Base-by-base conservation (phyloP, 2,888 invertebrate species). In the Syritta pipiens region DNA sequence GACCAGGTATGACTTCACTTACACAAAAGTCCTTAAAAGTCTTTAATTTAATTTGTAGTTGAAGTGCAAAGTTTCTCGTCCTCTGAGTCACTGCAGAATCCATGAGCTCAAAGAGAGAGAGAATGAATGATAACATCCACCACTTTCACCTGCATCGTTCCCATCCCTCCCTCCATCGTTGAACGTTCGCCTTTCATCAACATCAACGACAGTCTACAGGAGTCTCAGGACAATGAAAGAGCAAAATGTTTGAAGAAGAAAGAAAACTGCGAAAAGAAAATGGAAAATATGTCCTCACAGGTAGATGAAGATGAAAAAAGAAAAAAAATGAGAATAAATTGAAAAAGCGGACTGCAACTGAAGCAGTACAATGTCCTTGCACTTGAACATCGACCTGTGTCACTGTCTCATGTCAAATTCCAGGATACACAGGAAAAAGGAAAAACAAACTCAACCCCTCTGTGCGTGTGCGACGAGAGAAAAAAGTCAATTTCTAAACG, bases 11-110 rank as follows among this genome's bases (percentile, higher is more conserved):
- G 59, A 40, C 76, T 63, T 71, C 26, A 24, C 20, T 40, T 42
- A 48, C 28, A 28, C 12, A 59, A 77, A 74, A 65, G 14, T 65
- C 63, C 71, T 71, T 55, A 53, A 42, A 67, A 72, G 72, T 55
- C 77, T 72, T 72, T 72, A 65, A 77, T 77, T 72, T 60, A 77
- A 77, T 77, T 77, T 77, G 53, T 59, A 71, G 57, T 63, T 59
- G 65, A 77, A 72, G 53, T 59, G 65, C 53, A 77, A 77, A 71
- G 28, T 77, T 77, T 51, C 14, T 26, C 60, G 17, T 32, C 30
- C n/a, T n/a, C n/a, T n/a, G n/a, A n/a, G n/a, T n/a, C 0, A 3
- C 7, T 46, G 1, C 4, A 4, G 14, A 0, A 6, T 12, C 7
- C 1, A 17, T 4, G 10, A 17, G 42, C 20, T 7, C 3, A 0